Percentiles rank a stretch among this genome's conserved stretches.
These are phyloP conservation scores for Macropis europaea DNA, from an alignment of 2,888 invertebrate species.

Conservation along the genomic window DNA sequence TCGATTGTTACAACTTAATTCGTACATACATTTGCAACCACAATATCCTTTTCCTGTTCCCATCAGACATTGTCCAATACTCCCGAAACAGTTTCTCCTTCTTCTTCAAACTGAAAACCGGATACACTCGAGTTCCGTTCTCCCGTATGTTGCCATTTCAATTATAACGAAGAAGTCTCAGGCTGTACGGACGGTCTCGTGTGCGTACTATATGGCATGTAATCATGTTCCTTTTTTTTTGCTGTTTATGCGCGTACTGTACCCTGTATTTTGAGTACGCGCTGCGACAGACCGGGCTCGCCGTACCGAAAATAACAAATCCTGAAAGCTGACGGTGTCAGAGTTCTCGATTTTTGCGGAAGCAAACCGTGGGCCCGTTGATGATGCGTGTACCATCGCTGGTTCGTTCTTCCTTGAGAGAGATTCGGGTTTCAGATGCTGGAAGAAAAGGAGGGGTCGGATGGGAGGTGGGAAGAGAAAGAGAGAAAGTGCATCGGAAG, in stretches of 20 bases:
- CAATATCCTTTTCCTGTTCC: background rate
- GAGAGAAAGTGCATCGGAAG: background rate
- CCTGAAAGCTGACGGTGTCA: slow-evolving; percentile 1
- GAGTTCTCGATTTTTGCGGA: slow-evolving; percentile 57
- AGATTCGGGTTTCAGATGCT: background rate
- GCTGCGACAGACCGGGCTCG: slow-evolving; percentile 23
- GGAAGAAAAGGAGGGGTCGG: background rate
- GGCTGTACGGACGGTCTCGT: background rate
- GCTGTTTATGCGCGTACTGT: slow-evolving; percentile 18
- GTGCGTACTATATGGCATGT: slow-evolving; percentile 14
- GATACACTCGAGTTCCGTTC: background rate
- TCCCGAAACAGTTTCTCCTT: background rate
- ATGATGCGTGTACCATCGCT: background rate
- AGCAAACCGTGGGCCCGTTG: slow-evolving; percentile 12
- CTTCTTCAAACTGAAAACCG: background rate
- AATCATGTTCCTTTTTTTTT: slow-evolving; percentile 50
- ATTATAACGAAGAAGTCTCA: background rate
- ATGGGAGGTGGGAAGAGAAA: slow-evolving; percentile 22
- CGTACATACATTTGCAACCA: too few relatives aligned
- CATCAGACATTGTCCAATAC: too few relatives aligned
- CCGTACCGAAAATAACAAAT: slow-evolving; percentile 34
- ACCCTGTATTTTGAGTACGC: slow-evolving; percentile 51
- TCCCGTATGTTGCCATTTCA: background rate
- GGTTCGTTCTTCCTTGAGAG: background rate
- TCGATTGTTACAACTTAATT: too few relatives aligned